These are phyloP conservation scores for Mechanitis mazaeus DNA, from an alignment of 2,888 invertebrate species.

Conservation along the genomic window DNA sequence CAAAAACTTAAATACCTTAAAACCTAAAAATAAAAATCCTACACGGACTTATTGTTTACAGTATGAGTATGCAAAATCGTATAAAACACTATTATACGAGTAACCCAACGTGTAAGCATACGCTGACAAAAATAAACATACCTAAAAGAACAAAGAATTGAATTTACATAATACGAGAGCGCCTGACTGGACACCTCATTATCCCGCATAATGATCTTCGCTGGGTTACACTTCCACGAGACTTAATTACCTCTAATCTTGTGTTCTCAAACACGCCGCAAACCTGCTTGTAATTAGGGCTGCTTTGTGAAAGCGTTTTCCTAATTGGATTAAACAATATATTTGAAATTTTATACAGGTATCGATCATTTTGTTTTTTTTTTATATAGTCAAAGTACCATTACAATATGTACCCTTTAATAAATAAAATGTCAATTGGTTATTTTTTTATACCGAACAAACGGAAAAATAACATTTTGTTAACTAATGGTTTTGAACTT, in stretches of 20 bases:
- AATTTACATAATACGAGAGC: slow-evolving; percentile 69
- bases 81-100: slow-evolving; percentile 3
- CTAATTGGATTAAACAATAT: slow-evolving; percentile 8
- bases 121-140: slow-evolving; percentile 42
- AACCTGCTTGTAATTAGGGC: slow-evolving; percentile 65
- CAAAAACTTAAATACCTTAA: too few relatives aligned
- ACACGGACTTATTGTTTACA: background rate
- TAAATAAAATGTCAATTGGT: too few relatives aligned
- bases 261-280: slow-evolving; percentile 64
- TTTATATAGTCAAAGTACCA: too few relatives aligned
- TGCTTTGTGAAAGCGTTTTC: slow-evolving; percentile 36
- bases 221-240: slow-evolving; percentile 61
- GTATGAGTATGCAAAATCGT: background rate
- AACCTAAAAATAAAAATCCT: background rate
- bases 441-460: too few relatives aligned
- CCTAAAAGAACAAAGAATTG: slow-evolving; percentile 55
- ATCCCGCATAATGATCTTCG: slow-evolving; percentile 66
- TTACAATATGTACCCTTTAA: too few relatives aligned
- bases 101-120: slow-evolving; percentile 16
- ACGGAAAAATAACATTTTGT: too few relatives aligned
- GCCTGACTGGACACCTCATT: slow-evolving; percentile 71
- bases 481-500: too few relatives aligned
- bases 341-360: background rate
- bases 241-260: slow-evolving; percentile 72
- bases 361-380: too few relatives aligned